Percentiles rank a stretch among this genome's conserved stretches.
phyloP scores from a whole-genome alignment of 2,797 vertebrate species.

The Xyrichtys novacula region DNA sequence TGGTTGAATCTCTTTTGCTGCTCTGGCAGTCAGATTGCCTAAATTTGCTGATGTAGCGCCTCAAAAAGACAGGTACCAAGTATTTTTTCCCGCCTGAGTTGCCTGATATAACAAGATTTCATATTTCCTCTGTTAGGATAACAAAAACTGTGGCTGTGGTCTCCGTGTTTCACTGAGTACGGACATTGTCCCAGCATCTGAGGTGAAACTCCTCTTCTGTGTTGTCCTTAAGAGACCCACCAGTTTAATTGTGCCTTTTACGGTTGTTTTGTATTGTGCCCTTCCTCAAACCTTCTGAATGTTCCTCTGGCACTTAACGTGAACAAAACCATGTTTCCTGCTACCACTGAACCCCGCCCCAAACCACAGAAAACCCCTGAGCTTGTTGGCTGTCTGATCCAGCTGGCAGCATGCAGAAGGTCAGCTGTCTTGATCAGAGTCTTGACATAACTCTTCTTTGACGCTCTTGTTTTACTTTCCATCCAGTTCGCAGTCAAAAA shows the following conservation, averaged over 20 bases:
- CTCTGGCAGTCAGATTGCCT: slow-evolving; percentile 25
- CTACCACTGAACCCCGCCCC: slow-evolving; percentile 34
- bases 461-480: slow-evolving; percentile 15
- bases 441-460: neutral
- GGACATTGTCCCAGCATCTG: slow-evolving; percentile 7
- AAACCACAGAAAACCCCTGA: slow-evolving; percentile 41
- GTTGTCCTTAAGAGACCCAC: slow-evolving; percentile 45
- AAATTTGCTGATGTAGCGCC: slow-evolving; percentile 34
- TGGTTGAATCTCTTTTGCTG: slow-evolving; percentile 26
- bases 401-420: slow-evolving; percentile 17
- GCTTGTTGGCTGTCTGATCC: slow-evolving; percentile 12
- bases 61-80: slow-evolving; percentile 17
- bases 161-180: neutral
- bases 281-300: slow-evolving; percentile 53
- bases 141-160: slow-evolving; percentile 2
- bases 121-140: neutral
- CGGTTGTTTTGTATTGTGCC: slow-evolving; percentile 61
- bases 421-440: slow-evolving; percentile 34
- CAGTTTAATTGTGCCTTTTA: slow-evolving; percentile 23
- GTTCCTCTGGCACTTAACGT: slow-evolving; percentile 66
- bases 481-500: neutral
- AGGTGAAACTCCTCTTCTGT: slow-evolving; percentile 28
- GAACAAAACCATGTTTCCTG: slow-evolving; percentile 73
- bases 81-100: slow-evolving; percentile 1
- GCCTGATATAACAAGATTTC: slow-evolving; percentile 13